Evolutionary conservation across 2,113 vertebrate species (phyloP).

Genomic region (Saguinus midas): DNA sequence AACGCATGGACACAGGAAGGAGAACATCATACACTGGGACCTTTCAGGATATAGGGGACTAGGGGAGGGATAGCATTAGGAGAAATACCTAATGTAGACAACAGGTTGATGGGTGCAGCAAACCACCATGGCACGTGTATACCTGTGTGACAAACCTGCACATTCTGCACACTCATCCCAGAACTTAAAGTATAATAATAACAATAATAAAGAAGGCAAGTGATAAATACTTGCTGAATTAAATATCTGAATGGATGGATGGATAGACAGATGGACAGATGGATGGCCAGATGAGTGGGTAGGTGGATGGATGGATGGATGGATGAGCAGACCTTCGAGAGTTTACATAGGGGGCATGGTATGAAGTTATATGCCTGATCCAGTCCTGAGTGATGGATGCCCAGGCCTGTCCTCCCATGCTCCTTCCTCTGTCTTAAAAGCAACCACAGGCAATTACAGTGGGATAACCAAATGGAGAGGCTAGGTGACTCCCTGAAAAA

Average conservation of each 20-base stretch:
- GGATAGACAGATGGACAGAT: background rate
- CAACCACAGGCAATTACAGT: background rate
- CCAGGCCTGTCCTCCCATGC: background rate
- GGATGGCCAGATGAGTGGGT: background rate
- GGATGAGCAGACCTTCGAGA: background rate
- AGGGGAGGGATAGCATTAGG: no score
- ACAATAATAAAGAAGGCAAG: background rate
- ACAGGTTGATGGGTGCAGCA: no score
- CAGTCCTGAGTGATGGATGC: background rate
- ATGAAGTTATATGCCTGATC: background rate
- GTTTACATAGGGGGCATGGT: background rate
- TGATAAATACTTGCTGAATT: background rate
- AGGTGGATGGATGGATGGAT: background rate
- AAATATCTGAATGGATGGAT: background rate
- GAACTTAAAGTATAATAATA: no score
- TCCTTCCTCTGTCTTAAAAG: background rate
- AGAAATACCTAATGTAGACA: no score
- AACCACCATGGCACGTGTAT: no score
- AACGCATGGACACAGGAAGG: no score
- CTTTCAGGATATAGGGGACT: no score
- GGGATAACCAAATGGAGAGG: background rate
- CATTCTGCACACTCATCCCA: no score
- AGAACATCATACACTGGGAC: no score
- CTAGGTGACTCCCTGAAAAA: background rate
- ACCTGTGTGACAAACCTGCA: no score